Evolutionary conservation across 2,888 invertebrate species (phyloP).

Genomic region (Stenodema calcarata): DNA sequence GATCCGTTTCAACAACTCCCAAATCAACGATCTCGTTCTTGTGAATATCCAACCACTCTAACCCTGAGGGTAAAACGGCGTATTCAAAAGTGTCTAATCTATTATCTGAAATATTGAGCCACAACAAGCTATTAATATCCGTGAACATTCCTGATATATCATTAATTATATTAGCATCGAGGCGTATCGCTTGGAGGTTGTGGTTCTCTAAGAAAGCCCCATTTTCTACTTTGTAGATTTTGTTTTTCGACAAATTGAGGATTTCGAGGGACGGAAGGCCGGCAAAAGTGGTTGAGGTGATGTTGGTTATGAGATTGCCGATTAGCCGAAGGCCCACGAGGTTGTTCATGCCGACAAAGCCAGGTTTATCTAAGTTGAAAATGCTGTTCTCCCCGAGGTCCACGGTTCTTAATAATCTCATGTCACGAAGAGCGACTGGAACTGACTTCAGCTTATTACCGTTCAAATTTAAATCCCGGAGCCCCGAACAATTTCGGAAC

Average conservation of each 20-base stretch:
- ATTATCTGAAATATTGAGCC: conserved; percentile 92
- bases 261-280: conserved; percentile 83
- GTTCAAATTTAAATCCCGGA: conserved; percentile 89
- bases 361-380: conserved; percentile 77
- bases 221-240: conserved; percentile 76
- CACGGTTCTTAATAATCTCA: conserved; percentile 84
- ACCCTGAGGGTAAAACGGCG: conserved; percentile 77
- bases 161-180: conserved; percentile 84
- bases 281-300: conserved; percentile 79
- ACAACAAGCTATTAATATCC: conserved; percentile 81
- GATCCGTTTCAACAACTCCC: conserved; percentile 75
- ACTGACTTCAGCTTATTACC: conserved; percentile 82
- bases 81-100: conserved; percentile 88
- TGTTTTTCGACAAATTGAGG: conserved; percentile 86
- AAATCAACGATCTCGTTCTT: conserved; percentile 83
- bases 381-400: conserved; percentile 93
- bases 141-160: conserved; percentile 84
- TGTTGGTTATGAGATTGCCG: conserved; percentile 84
- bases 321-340: conserved; percentile 87
- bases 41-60: conserved; percentile 90
- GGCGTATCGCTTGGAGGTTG: conserved; percentile 82
- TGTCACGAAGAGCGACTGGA: conserved; percentile 81
- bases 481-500: conserved; percentile 86
- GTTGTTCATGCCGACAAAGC: conserved; percentile 83
- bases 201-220: conserved; percentile 81